Percentiles rank a stretch among this genome's conserved stretches.
Conservation (phyloP, 2,797 vertebrate genomes). For the Enteromius viviparus region DNA sequence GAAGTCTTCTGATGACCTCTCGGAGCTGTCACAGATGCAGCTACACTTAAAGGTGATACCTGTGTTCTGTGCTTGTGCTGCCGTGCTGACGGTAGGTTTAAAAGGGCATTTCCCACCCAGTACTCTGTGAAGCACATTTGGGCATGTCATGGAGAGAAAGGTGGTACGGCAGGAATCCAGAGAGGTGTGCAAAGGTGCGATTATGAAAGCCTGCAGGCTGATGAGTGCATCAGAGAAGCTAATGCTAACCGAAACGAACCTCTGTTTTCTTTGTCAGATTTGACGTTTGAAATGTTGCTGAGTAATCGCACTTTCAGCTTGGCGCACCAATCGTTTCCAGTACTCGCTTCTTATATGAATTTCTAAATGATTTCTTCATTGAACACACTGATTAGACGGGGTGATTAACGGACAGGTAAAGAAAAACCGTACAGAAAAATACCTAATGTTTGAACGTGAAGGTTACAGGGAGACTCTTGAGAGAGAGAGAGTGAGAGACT, state of each 20-base stretch:
- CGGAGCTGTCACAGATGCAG: slow-evolving; percentile 5
- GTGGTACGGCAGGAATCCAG: slow-evolving; percentile 72
- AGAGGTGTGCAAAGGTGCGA: slow-evolving; percentile 66
- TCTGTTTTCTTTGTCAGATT: slow-evolving; percentile 63
- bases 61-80: slow-evolving; percentile 44
- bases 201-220: slow-evolving; percentile 68
- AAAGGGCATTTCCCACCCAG: slow-evolving; percentile 63
- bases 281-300: slow-evolving; percentile 61
- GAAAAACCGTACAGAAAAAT: neutral
- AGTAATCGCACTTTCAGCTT: slow-evolving; percentile 63
- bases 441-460: neutral
- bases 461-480: neutral
- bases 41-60: slow-evolving; percentile 15
- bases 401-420: neutral
- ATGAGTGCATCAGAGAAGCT: slow-evolving; percentile 60
- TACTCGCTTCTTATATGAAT: slow-evolving; percentile 66
- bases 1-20: slow-evolving; percentile 12
- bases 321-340: slow-evolving; percentile 67
- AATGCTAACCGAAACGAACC: slow-evolving; percentile 66
- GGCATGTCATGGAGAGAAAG: slow-evolving; percentile 68
- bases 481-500: neutral
- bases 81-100: slow-evolving; percentile 70
- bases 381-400: slow-evolving; percentile 66
- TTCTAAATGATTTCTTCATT: slow-evolving; percentile 73
- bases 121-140: slow-evolving; percentile 70